Conservation (phyloP, 2,888 invertebrate genomes). For the Pyrgus malvae region DNA sequence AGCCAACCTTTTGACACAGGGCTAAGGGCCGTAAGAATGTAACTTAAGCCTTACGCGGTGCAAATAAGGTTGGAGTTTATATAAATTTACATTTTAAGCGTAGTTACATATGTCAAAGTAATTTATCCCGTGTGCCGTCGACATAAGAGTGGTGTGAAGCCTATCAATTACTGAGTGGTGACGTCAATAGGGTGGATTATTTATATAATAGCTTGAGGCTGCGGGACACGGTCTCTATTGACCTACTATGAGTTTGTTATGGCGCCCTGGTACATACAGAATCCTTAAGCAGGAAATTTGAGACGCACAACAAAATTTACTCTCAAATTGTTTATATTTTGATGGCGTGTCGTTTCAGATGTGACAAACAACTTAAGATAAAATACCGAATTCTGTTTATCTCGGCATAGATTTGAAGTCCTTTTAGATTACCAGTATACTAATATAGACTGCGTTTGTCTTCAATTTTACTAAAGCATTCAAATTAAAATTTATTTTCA, state of each 20-base stretch:
- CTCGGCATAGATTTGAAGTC: too few species aligned
- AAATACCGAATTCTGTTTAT: too few species aligned
- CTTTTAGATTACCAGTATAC: too few species aligned
- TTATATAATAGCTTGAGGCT: constrained; percentile 17
- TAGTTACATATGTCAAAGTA: constrained; percentile 15
- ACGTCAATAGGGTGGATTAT: constrained; percentile 26
- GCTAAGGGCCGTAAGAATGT: constrained; percentile 8
- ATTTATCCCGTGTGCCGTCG: constrained; percentile 10
- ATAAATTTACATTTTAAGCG: constrained; percentile 20
- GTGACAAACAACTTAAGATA: too few species aligned
- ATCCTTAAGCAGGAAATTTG: not conserved
- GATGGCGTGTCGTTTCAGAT: too few species aligned
- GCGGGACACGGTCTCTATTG: constrained; percentile 13
- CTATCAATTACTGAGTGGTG: constrained; percentile 21
- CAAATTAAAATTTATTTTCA: too few species aligned
- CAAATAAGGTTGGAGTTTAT: constrained; percentile 10
- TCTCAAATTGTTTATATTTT: too few species aligned
- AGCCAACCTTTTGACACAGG: constrained; percentile 19
- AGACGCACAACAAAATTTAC: not conserved
- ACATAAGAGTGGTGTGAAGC: constrained; percentile 16
- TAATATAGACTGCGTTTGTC: too few species aligned
- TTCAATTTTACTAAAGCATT: too few species aligned
- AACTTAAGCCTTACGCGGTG: constrained; percentile 11
- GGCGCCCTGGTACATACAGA: not conserved
- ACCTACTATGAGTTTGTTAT: constrained; percentile 13